Evolutionary conservation across 2,888 invertebrate species (phyloP), one percentile per base, ranked within the genome.

Genomic region (Rosalia funebris): DNA sequence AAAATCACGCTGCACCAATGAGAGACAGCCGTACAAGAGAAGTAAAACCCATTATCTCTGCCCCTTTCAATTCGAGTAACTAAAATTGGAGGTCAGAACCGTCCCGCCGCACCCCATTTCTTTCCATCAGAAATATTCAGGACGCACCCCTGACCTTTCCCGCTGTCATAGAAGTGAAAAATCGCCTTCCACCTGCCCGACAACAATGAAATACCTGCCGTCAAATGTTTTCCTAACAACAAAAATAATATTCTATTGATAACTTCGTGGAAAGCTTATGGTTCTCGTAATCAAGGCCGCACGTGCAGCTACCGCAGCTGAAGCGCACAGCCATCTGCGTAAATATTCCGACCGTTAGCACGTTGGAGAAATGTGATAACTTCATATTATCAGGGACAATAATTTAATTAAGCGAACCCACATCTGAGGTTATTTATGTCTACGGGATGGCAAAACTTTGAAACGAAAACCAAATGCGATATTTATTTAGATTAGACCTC

Each of bases 291-390:
- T 19, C 37, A 48, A 48, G 48, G 48, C 4, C 48, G 11, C 11
- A 15, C 36, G 48, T 37, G 48, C 48, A 16, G 11, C 36, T 31
- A 5, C 16, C 15, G 32, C 32, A 37, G 16, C 11, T 17, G 25
- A 25, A 12, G 19, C 48, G 16, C 11, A 48, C 19, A 20, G 19
- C 34, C 48, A 48, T 48, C 48, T 48, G 36, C 48, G 48, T 36
- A 37, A 48, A 37, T 46, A 17, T 17, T 17, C 44, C 17, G 41
- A 7, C 5, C 9, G 34, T 10, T 37, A 20, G 37, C 50, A 50
- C 50, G 50, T 50, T 50, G 50, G 50, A 50, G 25, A n/a, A 37
- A 39, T 37, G 50, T 31, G 50, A 50, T 50, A 50, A 50, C 20
- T 50, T 12, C 16, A 19, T n/a, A 39, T 39, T 50, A 50, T 50